phyloP scores from a whole-genome alignment of 2,113 vertebrate genomes.

The Jacana jacana region DNA sequence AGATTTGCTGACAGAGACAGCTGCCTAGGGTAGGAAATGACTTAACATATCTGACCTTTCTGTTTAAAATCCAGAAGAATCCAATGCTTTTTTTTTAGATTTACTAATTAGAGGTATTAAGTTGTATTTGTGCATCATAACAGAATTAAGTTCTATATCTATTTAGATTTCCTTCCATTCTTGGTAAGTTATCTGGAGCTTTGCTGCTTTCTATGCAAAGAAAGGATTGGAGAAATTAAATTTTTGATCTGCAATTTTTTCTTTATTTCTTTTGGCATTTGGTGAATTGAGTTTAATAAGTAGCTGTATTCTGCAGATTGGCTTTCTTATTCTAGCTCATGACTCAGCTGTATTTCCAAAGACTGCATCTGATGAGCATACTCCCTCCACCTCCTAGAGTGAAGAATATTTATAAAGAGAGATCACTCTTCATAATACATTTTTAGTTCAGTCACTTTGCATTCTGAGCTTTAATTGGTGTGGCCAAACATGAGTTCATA shows the following conservation, averaged over 20 bases:
- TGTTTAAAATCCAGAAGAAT: not conserved
- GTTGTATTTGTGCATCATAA: not conserved
- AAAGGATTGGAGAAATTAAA: not conserved
- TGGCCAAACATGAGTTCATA: not conserved
- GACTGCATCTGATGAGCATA: not conserved
- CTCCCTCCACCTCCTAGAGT: not conserved
- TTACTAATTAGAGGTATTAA: not conserved
- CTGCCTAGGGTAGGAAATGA: not conserved
- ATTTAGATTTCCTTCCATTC: not conserved
- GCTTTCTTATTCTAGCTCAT: not conserved
- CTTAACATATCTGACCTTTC: not conserved
- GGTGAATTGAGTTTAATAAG: not conserved
- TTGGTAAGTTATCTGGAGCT: not conserved
- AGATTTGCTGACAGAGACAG: not conserved
- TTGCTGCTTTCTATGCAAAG: not conserved
- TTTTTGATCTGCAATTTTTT: not conserved
- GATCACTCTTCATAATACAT: not conserved
- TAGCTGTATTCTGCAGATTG: not conserved
- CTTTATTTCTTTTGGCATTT: not conserved
- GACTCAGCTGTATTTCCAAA: slow-evolving; percentile 41
- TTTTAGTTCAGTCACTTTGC: not conserved
- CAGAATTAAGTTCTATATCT: not conserved
- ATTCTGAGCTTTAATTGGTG: slow-evolving; percentile 23
- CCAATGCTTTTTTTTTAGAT: not conserved
- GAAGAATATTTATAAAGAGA: not conserved